Conservation (phyloP, 2,113 vertebrate genomes). For the Plecotus auritus region DNA sequence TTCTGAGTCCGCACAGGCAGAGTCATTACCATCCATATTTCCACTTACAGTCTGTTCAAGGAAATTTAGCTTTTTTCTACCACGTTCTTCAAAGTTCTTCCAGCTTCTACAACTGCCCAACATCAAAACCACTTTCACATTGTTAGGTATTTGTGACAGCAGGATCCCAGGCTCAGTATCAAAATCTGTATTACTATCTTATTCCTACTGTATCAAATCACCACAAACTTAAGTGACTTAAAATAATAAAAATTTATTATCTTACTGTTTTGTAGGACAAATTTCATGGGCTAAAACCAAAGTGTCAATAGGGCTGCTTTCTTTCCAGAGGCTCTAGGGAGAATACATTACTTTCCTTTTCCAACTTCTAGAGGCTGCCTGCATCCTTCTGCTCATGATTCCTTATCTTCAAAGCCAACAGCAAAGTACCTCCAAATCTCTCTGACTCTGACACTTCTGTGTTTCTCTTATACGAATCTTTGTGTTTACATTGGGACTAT, state of each 20-base stretch:
- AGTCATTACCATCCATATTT: not conserved
- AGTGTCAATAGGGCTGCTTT: not conserved
- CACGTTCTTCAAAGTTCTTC: not conserved
- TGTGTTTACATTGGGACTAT: not conserved
- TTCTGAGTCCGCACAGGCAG: not conserved
- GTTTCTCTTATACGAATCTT: not conserved
- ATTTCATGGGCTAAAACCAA: not conserved
- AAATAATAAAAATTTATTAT: not conserved
- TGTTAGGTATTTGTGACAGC: not conserved
- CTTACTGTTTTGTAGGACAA: not conserved
- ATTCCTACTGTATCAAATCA: not conserved
- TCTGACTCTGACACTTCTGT: not conserved
- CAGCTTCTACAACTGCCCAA: not conserved
- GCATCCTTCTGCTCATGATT: not conserved
- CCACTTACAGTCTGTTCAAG: not conserved
- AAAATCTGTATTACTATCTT: not conserved
- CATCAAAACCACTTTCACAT: not conserved
- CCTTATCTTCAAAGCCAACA: not conserved
- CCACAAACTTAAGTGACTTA: not conserved
- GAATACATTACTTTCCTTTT: not conserved
- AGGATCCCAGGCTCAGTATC: not conserved
- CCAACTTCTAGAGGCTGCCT: not conserved
- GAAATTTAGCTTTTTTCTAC: not conserved
- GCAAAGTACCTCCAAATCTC: not conserved
- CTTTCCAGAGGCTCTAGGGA: not conserved